Evolutionary conservation across 2,888 invertebrate genomes (phyloP).

Genomic region (Trachelus tabidus): DNA sequence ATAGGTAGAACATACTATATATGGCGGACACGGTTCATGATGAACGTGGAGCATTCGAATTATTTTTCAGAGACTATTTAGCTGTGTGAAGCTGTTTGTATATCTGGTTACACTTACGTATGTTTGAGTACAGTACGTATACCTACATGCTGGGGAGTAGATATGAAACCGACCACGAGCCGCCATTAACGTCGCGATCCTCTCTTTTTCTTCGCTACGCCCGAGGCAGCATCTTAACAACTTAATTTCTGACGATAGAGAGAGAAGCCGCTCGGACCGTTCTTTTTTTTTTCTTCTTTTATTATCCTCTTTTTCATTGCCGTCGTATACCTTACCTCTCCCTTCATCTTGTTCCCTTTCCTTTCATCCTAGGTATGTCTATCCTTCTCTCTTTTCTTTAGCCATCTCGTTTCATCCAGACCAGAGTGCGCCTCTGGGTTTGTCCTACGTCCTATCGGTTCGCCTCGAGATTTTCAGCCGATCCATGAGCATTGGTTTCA

Average conservation of each 20-base stretch:
- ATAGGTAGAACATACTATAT: not conserved
- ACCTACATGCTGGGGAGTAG: not conserved
- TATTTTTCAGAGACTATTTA: not conserved
- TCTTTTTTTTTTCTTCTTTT: conserved; percentile 8
- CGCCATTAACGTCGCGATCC: conserved; percentile 41
- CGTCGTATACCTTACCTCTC: conserved; percentile 1
- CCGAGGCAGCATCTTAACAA: conserved; percentile 57
- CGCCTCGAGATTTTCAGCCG: not conserved
- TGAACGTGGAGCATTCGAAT: not conserved
- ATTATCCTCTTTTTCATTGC: conserved; percentile 10
- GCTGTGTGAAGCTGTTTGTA: not conserved
- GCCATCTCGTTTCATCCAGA: not conserved
- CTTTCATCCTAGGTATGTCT: not conserved
- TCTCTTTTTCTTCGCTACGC: conserved; percentile 43
- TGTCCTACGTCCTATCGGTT: not conserved
- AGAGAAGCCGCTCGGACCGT: conserved; percentile 23
- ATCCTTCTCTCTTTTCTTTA: not conserved
- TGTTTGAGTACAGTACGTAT: conserved; percentile 3
- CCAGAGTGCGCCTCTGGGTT: not conserved
- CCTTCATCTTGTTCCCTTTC: not conserved
- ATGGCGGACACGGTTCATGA: not conserved
- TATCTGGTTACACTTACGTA: conserved; percentile 1
- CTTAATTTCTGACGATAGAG: conserved; percentile 54
- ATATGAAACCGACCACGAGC: conserved; percentile 26
- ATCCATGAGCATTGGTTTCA: not conserved